A percentile compares a stretch with the other conserved stretches of the same genome.
Evolutionary conservation across 2,113 vertebrate species (phyloP).

Genomic region (Balaeniceps rex): DNA sequence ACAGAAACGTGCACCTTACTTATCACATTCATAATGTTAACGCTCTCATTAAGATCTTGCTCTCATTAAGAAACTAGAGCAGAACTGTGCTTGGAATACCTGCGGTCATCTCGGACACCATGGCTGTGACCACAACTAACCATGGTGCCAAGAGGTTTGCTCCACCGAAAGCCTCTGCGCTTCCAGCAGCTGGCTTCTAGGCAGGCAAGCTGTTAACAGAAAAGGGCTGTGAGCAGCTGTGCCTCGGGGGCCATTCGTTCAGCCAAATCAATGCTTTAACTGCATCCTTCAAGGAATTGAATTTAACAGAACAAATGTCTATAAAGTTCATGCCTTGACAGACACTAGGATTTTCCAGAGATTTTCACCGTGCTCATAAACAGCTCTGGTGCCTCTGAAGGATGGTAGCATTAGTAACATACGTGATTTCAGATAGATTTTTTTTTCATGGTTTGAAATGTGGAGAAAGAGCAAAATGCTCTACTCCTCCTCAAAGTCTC

Average conservation of each 20-base stretch:
- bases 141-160: background rate
- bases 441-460: background rate
- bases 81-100: background rate
- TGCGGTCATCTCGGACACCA: fast-evolving
- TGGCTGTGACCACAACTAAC: background rate
- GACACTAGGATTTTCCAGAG: background rate
- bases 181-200: too few species aligned
- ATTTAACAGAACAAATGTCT: background rate
- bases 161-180: too few species aligned
- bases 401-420: fast-evolving
- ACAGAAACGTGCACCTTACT: background rate
- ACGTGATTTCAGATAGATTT: background rate
- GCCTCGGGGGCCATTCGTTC: background rate
- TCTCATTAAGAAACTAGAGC: background rate
- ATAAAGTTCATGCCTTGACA: background rate
- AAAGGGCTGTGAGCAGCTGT: background rate
- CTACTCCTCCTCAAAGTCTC: background rate
- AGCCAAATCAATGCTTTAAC: background rate
- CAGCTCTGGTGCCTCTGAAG: background rate
- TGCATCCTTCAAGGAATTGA: background rate
- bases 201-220: background rate
- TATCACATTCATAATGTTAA: background rate
- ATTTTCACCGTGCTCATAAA: background rate
- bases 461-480: background rate
- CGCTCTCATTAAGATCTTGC: background rate